A percentile compares a stretch with the other conserved stretches of the same genome.
phyloP scores from a whole-genome alignment of 1,140 invertebrate genomes.

The Chelonus insularis region DNA sequence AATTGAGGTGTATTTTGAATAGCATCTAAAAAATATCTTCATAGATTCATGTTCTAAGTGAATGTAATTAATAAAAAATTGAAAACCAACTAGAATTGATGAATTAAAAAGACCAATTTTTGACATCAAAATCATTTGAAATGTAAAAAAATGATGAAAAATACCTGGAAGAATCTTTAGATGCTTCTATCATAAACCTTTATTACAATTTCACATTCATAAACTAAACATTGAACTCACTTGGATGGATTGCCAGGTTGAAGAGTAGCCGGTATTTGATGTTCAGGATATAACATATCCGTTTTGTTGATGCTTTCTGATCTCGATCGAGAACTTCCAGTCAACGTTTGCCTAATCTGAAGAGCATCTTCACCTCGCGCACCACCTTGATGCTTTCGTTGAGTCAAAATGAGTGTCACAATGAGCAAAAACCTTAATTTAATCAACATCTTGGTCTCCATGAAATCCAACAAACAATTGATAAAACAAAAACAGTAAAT shows the following conservation, averaged over 20 bases:
- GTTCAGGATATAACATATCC: conserved; percentile 54
- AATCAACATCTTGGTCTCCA: conserved; percentile 5
- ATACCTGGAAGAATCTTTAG: too few relatives aligned
- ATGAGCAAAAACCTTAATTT: conserved; percentile 13
- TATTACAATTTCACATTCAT: too few relatives aligned
- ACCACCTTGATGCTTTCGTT: conserved; percentile 24
- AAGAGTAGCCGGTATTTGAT: conserved; percentile 53
- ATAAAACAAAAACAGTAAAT: not conserved
- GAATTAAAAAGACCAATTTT: too few relatives aligned
- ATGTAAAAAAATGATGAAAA: too few relatives aligned
- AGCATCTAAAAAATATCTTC: too few relatives aligned
- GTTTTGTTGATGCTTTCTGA: conserved; percentile 51
- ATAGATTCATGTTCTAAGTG: too few relatives aligned
- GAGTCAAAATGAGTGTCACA: conserved; percentile 7
- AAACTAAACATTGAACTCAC: conserved; percentile 42
- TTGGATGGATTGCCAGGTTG: conserved; percentile 53
- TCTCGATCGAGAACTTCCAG: conserved; percentile 24
- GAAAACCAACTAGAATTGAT: too few relatives aligned
- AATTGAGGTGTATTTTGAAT: too few relatives aligned
- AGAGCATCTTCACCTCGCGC: conserved; percentile 29
- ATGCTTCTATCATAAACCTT: too few relatives aligned
- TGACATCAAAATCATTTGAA: too few relatives aligned
- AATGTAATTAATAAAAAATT: too few relatives aligned
- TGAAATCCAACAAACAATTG: not conserved
- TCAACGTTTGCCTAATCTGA: conserved; percentile 16